A percentile compares a stretch with the other conserved stretches of the same genome.
Evolutionary conservation across 2,113 vertebrate species (phyloP).

Genomic region (Mobula hypostoma): DNA sequence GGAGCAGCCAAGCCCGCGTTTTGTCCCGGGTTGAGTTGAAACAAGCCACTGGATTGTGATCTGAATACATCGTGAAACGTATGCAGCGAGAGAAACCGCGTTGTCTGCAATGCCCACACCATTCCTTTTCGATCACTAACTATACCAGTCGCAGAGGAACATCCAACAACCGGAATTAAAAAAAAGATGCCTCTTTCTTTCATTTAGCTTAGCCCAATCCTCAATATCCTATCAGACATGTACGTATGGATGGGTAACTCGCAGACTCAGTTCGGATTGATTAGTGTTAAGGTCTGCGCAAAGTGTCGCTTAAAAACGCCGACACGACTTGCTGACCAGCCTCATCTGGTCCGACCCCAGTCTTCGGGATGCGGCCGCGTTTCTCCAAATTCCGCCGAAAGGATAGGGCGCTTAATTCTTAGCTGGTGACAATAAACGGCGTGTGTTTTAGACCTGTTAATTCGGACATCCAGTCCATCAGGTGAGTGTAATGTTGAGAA

Average conservation of each 20-base stretch:
- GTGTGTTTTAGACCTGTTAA: not conserved
- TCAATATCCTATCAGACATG: not conserved
- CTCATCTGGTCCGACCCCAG: too few relatives aligned
- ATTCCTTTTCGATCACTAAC: not conserved
- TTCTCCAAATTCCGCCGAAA: not conserved
- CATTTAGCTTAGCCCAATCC: not conserved
- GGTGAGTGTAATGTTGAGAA: not conserved
- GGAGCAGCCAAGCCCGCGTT: not conserved
- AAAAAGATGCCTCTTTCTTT: not conserved
- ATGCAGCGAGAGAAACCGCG: not conserved
- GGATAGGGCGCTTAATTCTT: not conserved
- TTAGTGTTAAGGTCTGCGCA: not conserved
- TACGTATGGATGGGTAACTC: not conserved
- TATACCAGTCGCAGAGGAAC: not conserved
- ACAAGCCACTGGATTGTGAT: not conserved
- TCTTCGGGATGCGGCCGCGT: not conserved
- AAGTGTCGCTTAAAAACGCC: not conserved
- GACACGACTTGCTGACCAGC: not conserved
- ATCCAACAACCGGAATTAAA: not conserved
- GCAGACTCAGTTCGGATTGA: not conserved
- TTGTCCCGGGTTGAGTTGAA: not conserved
- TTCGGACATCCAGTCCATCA: not conserved
- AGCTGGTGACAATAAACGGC: not conserved
- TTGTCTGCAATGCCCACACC: constrained; percentile 2
- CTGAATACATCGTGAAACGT: not conserved